Evolutionary conservation across 2,113 vertebrate species (phyloP).

Genomic region (Marcusenius ussheri): DNA sequence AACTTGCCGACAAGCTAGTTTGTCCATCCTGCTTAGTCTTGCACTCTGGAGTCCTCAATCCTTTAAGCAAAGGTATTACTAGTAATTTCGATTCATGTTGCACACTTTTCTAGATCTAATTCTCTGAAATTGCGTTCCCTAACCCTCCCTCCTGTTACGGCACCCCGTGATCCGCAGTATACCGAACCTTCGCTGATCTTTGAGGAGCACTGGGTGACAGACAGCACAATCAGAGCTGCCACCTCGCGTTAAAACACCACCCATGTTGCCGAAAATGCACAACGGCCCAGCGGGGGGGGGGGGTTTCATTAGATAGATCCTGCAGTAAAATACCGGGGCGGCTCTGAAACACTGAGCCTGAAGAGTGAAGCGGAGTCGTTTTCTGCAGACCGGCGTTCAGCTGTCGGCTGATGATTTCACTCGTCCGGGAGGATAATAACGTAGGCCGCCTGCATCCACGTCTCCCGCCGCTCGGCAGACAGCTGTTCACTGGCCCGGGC

Average conservation of each 20-base stretch:
- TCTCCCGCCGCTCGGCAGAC: neutral
- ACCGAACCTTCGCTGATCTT: neutral
- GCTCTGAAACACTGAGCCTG: too few species aligned
- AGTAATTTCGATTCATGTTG: neutral
- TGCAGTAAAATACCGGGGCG: neutral
- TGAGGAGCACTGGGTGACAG: neutral
- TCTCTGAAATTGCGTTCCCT: neutral
- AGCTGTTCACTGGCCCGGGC: neutral
- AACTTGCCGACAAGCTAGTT: neutral
- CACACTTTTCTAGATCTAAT: neutral
- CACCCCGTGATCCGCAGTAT: neutral
- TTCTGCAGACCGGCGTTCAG: neutral
- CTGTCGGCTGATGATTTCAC: neutral
- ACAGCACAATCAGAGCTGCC: neutral
- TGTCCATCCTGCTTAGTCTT: neutral
- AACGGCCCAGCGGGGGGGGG: neutral
- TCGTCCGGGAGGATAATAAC: neutral
- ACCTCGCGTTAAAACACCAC: neutral
- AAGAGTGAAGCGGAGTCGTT: neutral
- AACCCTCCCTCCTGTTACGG: neutral
- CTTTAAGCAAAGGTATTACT: neutral
- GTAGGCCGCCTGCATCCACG: neutral
- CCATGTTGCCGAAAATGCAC: neutral
- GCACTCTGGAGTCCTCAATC: neutral
- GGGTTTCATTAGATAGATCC: neutral